Percentiles rank a stretch among this genome's conserved stretches.
phyloP scores from a whole-genome alignment of 2,888 invertebrate species.

The Leptopterna dolabrata region DNA sequence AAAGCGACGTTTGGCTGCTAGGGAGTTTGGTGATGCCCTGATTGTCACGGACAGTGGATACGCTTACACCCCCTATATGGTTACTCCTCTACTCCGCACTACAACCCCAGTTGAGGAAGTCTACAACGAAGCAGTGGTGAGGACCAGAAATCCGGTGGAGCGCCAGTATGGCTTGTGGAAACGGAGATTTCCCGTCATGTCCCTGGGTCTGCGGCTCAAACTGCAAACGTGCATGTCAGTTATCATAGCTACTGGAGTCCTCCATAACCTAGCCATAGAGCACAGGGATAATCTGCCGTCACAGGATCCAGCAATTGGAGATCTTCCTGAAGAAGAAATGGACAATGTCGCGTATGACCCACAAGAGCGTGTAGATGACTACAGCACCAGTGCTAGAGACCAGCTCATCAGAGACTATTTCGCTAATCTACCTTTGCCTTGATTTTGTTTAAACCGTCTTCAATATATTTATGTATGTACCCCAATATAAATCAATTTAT shows the following conservation, averaged over 20 bases:
- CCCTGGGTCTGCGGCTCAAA: slow-evolving; percentile 52
- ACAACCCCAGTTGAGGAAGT: slow-evolving; percentile 13
- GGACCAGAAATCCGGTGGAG: slow-evolving; percentile 54
- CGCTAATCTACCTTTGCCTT: no score
- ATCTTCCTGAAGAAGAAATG: not conserved
- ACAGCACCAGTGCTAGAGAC: not conserved
- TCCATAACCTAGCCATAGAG: slow-evolving; percentile 38
- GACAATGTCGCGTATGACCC: not conserved
- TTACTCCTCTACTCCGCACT: not conserved
- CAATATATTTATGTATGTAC: no score
- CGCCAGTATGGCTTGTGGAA: slow-evolving; percentile 56
- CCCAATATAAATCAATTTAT: no score
- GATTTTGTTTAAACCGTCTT: no score
- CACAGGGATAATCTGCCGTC: not conserved
- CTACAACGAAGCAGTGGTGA: slow-evolving; percentile 26
- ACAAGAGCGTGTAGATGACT: not conserved
- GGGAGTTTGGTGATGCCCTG: no score
- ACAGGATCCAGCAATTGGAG: not conserved
- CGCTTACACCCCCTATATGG: no score
- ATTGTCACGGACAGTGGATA: no score
- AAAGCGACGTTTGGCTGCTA: no score
- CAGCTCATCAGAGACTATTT: not conserved
- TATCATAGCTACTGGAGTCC: slow-evolving; percentile 59
- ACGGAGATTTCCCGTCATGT: slow-evolving; percentile 57
- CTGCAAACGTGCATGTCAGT: slow-evolving; percentile 40